Percentiles rank a stretch among this genome's conserved stretches.
Conservation (phyloP, 2,797 vertebrate genomes). For the Sebastes cheni region DNA sequence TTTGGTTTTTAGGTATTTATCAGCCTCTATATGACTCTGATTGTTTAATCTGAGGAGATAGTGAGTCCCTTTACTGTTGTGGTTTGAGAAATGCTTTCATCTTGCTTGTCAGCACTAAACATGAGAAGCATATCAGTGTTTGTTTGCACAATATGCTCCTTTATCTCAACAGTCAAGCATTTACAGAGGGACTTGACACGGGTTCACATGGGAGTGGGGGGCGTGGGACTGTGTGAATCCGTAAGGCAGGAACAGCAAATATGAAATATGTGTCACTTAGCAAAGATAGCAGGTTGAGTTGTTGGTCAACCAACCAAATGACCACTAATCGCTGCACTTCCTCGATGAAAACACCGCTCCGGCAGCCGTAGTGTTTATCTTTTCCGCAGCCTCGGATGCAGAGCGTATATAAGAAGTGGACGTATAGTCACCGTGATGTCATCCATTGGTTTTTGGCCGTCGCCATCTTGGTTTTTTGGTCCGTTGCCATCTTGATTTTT, state of each 20-base stretch:
- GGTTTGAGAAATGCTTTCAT: conserved; percentile 40
- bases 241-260: conserved; percentile 25
- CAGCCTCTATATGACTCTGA: conserved; percentile 41
- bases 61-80: conserved; percentile 19
- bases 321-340: conserved; percentile 68
- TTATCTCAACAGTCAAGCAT: conserved; percentile 40
- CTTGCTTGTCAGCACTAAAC: conserved; percentile 27
- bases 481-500: too few species aligned
- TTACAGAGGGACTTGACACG: conserved; percentile 29
- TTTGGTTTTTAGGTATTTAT: conserved; percentile 44
- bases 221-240: not conserved
- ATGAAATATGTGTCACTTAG: conserved; percentile 44
- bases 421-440: too few species aligned
- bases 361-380: conserved; percentile 15
- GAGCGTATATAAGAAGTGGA: not conserved
- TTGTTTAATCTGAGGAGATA: conserved; percentile 60
- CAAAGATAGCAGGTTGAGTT: conserved; percentile 63
- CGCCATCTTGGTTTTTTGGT: too few species aligned
- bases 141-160: conserved; percentile 52
- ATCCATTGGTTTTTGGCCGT: too few species aligned
- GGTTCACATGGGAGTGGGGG: not conserved
- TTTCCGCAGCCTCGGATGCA: conserved; percentile 4
- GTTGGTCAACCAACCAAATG: conserved; percentile 34
- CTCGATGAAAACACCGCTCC: conserved; percentile 44
- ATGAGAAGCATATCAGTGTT: conserved; percentile 40